phyloP scores from a whole-genome alignment of 2,888 invertebrate genomes.

The Theretra japonica region DNA sequence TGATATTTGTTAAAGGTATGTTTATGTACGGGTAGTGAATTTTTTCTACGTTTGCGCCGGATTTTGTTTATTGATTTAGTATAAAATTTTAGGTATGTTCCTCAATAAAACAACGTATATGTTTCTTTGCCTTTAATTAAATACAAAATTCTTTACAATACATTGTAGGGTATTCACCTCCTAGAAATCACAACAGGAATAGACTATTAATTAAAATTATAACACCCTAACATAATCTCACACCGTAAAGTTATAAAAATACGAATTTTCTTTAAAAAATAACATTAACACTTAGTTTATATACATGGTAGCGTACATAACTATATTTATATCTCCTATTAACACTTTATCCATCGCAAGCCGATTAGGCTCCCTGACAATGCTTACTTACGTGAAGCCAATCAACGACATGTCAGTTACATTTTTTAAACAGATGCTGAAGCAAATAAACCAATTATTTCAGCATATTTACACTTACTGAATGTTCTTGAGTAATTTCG shows the following conservation, averaged over 20 bases:
- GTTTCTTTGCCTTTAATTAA: not conserved
- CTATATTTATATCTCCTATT: not conserved
- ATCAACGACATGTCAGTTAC: not conserved
- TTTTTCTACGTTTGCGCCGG: not conserved
- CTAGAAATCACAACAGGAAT: not conserved
- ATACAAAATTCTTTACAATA: not conserved
- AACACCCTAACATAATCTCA: not conserved
- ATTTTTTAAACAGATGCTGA: not conserved
- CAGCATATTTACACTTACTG: not conserved
- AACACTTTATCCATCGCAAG: constrained; percentile 15
- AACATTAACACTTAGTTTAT: not conserved
- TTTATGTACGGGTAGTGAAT: too few relatives aligned
- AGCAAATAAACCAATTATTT: not conserved
- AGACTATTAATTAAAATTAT: not conserved
- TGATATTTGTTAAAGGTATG: too few relatives aligned
- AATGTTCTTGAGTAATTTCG: too few relatives aligned
- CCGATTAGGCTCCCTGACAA: constrained; percentile 15
- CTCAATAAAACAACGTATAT: not conserved
- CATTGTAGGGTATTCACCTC: not conserved
- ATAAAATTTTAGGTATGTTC: not conserved
- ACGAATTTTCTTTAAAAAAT: not conserved
- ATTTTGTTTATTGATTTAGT: not conserved
- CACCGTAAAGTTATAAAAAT: not conserved
- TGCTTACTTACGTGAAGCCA: constrained; percentile 11
- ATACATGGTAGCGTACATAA: not conserved